Evolutionary conservation across 1,140 invertebrate species (phyloP).

Genomic region (Ridgeia piscesae): DNA sequence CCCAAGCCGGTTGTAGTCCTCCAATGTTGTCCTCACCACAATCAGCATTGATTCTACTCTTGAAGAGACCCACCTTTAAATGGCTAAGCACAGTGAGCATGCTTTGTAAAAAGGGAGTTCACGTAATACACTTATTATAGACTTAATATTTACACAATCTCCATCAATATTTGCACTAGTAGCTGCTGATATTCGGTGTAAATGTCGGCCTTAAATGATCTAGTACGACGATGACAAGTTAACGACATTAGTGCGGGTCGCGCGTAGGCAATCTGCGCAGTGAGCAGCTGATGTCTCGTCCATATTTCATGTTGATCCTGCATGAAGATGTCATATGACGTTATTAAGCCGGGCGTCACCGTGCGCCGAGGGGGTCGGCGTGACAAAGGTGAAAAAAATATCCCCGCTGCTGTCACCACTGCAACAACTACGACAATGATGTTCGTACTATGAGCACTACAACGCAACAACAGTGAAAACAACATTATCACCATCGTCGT

Average conservation of each 20-base stretch:
- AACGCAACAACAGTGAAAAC: neutral
- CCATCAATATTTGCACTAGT: neutral
- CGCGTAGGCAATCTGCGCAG: neutral
- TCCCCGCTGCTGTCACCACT: neutral
- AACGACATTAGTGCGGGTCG: neutral
- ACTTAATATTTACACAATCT: neutral
- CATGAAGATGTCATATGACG: neutral
- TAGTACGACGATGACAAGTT: neutral
- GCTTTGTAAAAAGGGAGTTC: neutral
- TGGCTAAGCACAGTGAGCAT: neutral
- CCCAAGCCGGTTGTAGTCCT: too few relatives aligned
- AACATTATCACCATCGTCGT: neutral
- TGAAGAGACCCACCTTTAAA: neutral
- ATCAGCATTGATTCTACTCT: too few relatives aligned
- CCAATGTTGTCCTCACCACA: too few relatives aligned
- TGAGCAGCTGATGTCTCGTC: neutral
- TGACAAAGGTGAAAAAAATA: neutral
- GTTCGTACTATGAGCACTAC: neutral
- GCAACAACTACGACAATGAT: neutral
- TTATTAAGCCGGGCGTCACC: neutral
- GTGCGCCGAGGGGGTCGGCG: too few relatives aligned
- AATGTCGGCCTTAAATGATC: neutral
- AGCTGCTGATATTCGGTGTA: neutral
- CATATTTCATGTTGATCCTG: neutral
- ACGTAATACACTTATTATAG: neutral